Evolutionary conservation across 2,113 vertebrate species (phyloP).

Genomic region (Crotalus horridus): DNA sequence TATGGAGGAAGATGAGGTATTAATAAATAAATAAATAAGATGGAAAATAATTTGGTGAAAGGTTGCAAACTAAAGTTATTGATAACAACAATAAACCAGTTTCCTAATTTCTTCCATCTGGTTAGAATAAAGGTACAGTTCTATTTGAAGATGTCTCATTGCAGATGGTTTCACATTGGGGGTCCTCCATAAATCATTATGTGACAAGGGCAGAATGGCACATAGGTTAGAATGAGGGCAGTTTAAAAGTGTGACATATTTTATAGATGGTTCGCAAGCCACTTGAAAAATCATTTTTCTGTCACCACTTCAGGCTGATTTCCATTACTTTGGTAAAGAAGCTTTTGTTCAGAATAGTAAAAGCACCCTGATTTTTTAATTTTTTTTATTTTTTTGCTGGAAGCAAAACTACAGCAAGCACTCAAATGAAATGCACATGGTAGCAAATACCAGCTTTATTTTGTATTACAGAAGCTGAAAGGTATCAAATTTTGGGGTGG

Average conservation of each 20-base stretch:
- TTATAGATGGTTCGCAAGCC: not conserved
- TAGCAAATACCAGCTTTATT: not conserved
- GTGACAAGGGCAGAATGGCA: not conserved
- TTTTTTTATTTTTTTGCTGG: not conserved
- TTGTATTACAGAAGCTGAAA: not conserved
- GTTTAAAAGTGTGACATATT: not conserved
- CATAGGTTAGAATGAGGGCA: not conserved
- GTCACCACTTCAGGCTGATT: not conserved
- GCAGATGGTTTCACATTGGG: not conserved
- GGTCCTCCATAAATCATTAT: not conserved
- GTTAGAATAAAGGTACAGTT: not conserved
- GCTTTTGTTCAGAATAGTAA: not conserved
- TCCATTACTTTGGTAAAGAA: not conserved
- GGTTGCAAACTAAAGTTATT: not conserved
- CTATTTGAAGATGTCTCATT: not conserved
- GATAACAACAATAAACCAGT: not conserved
- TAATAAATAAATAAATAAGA: not conserved
- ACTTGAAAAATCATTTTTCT: not conserved
- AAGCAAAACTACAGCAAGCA: not conserved
- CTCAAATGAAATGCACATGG: slow-evolving; percentile 14
- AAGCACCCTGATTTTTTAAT: not conserved
- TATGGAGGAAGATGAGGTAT: not conserved
- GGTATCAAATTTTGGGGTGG: not conserved
- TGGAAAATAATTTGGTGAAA: not conserved
- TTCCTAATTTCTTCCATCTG: not conserved